Evolutionary conservation across 2,888 invertebrate species (phyloP).

Genomic region (Mylabris sibirica): DNA sequence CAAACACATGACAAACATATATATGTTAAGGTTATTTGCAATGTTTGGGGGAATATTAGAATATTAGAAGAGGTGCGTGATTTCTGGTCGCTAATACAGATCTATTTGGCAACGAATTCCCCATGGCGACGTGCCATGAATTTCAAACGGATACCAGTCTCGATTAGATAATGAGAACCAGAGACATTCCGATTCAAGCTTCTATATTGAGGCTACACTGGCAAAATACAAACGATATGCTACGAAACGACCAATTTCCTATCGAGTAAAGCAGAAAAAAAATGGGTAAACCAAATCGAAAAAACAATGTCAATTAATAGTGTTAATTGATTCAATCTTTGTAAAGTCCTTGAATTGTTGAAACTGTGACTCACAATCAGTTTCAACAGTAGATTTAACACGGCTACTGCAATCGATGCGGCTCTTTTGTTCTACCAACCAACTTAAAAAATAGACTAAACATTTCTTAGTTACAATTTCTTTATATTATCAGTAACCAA

Average conservation of each 20-base stretch:
- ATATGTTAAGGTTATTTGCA: background rate
- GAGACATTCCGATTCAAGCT: background rate
- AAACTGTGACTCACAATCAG: background rate
- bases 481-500: background rate
- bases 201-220: background rate
- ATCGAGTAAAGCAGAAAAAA: background rate
- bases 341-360: conserved; percentile 11
- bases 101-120: conserved; percentile 17
- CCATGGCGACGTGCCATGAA: conserved; percentile 14
- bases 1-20: background rate
- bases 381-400: background rate
- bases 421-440: conserved; percentile 1
- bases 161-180: conserved; percentile 18
- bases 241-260: background rate
- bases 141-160: conserved; percentile 11
- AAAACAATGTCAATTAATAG: background rate
- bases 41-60: conserved; percentile 8
- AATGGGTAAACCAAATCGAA: background rate
- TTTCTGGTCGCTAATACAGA: conserved; percentile 8
- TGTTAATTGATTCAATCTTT: background rate
- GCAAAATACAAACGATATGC: background rate
- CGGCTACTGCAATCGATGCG: background rate
- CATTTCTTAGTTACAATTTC: background rate
- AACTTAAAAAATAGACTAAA: background rate
- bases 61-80: background rate